Evolutionary conservation across 1,140 invertebrate species (phyloP).

Genomic region (Eumeta japonica): DNA sequence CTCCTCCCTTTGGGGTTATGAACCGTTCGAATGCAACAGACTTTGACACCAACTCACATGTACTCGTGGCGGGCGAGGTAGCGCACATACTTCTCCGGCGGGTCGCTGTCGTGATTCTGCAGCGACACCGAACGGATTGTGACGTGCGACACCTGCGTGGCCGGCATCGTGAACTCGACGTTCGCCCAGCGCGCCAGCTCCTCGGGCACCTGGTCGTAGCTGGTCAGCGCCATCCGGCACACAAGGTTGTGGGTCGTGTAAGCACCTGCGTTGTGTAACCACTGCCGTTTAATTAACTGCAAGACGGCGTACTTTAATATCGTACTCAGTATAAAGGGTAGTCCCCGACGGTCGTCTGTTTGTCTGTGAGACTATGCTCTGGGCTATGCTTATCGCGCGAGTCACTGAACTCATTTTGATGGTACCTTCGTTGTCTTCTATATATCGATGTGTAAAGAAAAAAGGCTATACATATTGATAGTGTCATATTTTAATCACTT

Average conservation of each 20-base stretch:
- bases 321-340: too few relatives aligned
- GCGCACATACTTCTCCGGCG: constrained; percentile 97
- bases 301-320: constrained; percentile 84
- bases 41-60: too few relatives aligned
- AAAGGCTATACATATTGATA: too few relatives aligned
- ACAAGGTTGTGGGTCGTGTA: constrained; percentile 95
- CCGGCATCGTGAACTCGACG: constrained; percentile 98
- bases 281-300: too few relatives aligned
- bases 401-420: too few relatives aligned
- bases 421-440: too few relatives aligned
- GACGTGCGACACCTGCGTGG: constrained; percentile 94
- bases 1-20: not conserved
- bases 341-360: too few relatives aligned
- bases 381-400: too few relatives aligned
- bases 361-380: too few relatives aligned
- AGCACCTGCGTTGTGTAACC: constrained; percentile 74
- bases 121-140: constrained; percentile 94
- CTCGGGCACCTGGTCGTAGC: constrained; percentile 96
- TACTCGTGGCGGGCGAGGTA: constrained; percentile 97
- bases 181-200: constrained; percentile 83
- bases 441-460: too few relatives aligned
- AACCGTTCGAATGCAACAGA: not conserved
- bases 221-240: constrained; percentile 89
- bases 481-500: too few relatives aligned
- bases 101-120: constrained; percentile 84